Evolutionary conservation across 2,113 vertebrate genomes (phyloP).

Genomic region (Leucopsar rothschildi): DNA sequence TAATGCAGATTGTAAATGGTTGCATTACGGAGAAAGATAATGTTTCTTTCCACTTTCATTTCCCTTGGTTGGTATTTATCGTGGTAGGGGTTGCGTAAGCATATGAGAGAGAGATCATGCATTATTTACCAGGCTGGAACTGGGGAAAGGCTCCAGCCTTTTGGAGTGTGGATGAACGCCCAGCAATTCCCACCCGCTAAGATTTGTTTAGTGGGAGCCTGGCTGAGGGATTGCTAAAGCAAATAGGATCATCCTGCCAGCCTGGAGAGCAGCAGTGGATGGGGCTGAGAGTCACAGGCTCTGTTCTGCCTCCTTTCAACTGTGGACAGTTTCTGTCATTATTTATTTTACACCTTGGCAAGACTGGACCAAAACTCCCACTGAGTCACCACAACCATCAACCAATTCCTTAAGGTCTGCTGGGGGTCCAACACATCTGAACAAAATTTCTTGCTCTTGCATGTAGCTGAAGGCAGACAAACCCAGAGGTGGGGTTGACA

Average conservation of each 20-base stretch:
- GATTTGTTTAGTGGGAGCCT: neutral
- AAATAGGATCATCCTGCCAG: fast-evolving
- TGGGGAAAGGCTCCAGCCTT: neutral
- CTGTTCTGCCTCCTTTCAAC: neutral
- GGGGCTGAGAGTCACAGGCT: neutral
- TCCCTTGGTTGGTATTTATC: constrained; percentile 1
- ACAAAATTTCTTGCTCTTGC: neutral
- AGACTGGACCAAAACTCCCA: neutral
- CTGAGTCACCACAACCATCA: fast-evolving
- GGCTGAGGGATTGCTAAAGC: neutral
- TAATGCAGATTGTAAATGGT: constrained; percentile 24
- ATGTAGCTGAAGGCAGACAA: neutral
- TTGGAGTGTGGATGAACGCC: fast-evolving
- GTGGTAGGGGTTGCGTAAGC: neutral
- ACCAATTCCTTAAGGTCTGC: neutral
- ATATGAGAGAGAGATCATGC: neutral
- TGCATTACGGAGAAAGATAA: constrained; percentile 23
- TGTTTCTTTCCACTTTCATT: constrained; percentile 38
- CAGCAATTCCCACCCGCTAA: neutral
- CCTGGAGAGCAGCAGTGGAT: fast-evolving
- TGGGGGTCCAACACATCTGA: neutral
- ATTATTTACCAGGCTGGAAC: constrained; percentile 21
- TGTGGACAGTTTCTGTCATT: neutral
- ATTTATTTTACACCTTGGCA: neutral
- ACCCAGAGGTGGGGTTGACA: neutral